Evolutionary conservation across 2,888 invertebrate genomes (phyloP).

Genomic region (Mythimna pallens): DNA sequence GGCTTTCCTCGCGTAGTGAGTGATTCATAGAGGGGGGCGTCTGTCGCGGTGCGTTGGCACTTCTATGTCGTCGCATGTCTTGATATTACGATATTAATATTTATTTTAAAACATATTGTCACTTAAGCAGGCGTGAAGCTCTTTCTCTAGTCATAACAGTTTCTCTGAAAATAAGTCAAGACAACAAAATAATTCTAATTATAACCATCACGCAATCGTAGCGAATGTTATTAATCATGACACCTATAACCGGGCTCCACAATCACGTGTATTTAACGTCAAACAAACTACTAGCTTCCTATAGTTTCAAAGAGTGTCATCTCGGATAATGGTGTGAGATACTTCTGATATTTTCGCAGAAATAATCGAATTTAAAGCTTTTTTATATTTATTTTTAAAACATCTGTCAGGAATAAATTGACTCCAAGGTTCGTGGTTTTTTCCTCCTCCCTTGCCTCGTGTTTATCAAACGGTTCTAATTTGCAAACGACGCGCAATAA

Average conservation of each 20-base stretch:
- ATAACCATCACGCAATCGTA: conserved; percentile 25
- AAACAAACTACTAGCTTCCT: conserved; percentile 17
- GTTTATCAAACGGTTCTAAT: conserved; percentile 35
- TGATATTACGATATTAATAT: conserved; percentile 7
- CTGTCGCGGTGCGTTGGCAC: conserved; percentile 44
- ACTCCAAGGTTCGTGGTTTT: background rate
- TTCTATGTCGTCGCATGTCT: conserved; percentile 27
- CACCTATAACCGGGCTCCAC: conserved; percentile 20
- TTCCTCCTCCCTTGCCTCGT: conserved; percentile 7
- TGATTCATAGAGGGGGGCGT: conserved; percentile 76
- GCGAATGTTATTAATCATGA: conserved; percentile 24
- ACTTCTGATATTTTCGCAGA: background rate
- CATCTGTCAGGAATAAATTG: background rate
- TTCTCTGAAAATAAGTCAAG: conserved; percentile 9
- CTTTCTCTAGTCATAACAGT: conserved; percentile 8
- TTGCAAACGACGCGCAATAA: conserved; percentile 11
- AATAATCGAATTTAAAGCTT: background rate
- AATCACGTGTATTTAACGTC: conserved; percentile 39
- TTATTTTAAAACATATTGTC: background rate
- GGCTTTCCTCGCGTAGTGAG: conserved; percentile 82
- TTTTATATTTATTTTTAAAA: background rate
- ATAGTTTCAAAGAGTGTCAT: conserved; percentile 25
- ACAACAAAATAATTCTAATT: conserved; percentile 22
- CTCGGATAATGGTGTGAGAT: conserved; percentile 7
- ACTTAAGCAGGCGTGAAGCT: background rate